A percentile compares a stretch with the other conserved stretches of the same genome.
Conservation (phyloP, 2,797 vertebrate genomes). For the Coendou prehensilis region DNA sequence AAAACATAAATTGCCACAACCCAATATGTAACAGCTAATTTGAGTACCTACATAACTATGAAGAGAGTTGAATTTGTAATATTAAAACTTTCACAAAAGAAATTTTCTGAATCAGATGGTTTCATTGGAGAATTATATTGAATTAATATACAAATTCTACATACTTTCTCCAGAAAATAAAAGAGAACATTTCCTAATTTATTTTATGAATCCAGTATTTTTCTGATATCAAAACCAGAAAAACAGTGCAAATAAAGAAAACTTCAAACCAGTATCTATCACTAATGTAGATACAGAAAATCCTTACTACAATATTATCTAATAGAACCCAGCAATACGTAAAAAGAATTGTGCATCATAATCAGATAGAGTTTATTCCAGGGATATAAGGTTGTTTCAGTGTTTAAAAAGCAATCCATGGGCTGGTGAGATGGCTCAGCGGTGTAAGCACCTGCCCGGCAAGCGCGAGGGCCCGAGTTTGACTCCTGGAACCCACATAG, state of each 20-base stretch:
- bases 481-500: no score
- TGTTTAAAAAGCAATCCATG: background rate
- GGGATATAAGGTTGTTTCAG: background rate
- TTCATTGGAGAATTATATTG: background rate
- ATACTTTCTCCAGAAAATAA: background rate
- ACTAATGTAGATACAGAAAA: background rate
- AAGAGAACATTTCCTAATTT: background rate
- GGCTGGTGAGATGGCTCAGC: no score
- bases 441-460: no score
- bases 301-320: background rate
- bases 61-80: background rate
- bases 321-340: conserved; percentile 1
- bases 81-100: background rate
- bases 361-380: background rate
- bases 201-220: background rate
- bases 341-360: background rate
- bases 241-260: background rate
- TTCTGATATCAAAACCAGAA: background rate
- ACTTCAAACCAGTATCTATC: background rate
- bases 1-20: background rate
- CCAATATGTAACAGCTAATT: background rate
- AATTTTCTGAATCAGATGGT: background rate
- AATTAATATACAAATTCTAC: background rate
- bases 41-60: background rate
- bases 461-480: no score